Conservation (phyloP, 2,797 vertebrate genomes). For the Diplodus sargus region DNA sequence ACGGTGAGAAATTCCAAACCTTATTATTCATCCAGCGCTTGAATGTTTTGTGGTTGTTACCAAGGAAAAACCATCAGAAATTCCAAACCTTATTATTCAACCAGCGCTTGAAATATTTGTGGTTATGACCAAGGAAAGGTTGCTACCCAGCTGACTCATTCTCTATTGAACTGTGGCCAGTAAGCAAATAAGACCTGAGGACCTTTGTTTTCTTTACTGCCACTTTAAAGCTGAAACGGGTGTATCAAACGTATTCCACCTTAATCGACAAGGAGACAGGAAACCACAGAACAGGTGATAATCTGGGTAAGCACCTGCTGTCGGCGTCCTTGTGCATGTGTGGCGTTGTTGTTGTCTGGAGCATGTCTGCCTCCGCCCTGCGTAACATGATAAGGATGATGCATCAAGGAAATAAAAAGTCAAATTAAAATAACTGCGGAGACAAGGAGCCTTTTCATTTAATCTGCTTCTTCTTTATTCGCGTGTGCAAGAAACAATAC, state of each 20-base stretch:
- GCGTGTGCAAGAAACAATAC: background rate
- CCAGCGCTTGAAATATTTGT: background rate
- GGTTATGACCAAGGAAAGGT: background rate
- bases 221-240: background rate
- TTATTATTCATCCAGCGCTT: background rate
- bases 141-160: background rate
- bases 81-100: background rate
- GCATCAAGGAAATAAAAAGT: background rate
- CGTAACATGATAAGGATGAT: background rate
- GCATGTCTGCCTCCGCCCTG: background rate
- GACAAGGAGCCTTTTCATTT: conserved; percentile 19
- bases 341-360: background rate
- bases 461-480: background rate
- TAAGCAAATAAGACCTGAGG: background rate
- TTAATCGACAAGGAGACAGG: background rate
- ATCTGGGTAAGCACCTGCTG: background rate
- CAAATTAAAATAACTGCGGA: background rate
- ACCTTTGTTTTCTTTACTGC: background rate
- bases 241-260: background rate
- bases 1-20: no score
- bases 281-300: background rate
- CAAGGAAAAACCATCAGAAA: background rate
- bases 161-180: background rate
- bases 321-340: background rate
- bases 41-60: background rate